A percentile compares a stretch with the other conserved stretches of the same genome.
Evolutionary conservation across 2,113 vertebrate species (phyloP).

Genomic region (Elephas maximus): DNA sequence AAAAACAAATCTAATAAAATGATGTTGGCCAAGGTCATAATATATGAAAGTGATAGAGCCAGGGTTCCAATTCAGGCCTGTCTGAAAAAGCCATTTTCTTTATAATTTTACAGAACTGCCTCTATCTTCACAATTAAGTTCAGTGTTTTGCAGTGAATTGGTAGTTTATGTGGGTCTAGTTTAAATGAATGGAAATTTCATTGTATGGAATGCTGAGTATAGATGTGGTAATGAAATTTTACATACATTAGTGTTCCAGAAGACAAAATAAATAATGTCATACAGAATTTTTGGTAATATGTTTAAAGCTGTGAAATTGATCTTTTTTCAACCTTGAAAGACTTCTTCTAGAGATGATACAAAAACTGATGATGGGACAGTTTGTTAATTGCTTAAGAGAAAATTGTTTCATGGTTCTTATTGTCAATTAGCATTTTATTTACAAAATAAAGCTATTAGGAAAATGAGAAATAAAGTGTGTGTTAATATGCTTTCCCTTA

Average conservation of each 20-base stretch:
- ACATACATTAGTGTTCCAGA: too few species aligned
- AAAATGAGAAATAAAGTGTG: not conserved
- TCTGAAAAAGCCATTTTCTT: not conserved
- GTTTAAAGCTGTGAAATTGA: not conserved
- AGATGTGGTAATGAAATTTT: not conserved
- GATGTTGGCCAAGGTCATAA: not conserved
- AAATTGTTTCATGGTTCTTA: not conserved
- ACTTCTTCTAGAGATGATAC: not conserved
- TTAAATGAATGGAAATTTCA: not conserved
- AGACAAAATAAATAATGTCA: not conserved
- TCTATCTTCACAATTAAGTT: not conserved
- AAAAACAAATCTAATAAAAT: not conserved
- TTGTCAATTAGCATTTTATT: conserved; percentile 6
- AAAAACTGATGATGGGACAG: not conserved
- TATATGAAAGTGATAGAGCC: not conserved
- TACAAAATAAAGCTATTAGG: not conserved
- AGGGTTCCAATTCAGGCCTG: not conserved
- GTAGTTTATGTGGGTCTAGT: not conserved
- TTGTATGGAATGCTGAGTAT: not conserved
- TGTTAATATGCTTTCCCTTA: not conserved
- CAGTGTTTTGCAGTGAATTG: not conserved
- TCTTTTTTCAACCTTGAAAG: not conserved
- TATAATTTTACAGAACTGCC: not conserved
- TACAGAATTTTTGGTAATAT: not conserved
- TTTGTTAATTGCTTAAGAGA: not conserved